phyloP scores from a whole-genome alignment of 2,113 vertebrate genomes.

The Noctilio leporinus region DNA sequence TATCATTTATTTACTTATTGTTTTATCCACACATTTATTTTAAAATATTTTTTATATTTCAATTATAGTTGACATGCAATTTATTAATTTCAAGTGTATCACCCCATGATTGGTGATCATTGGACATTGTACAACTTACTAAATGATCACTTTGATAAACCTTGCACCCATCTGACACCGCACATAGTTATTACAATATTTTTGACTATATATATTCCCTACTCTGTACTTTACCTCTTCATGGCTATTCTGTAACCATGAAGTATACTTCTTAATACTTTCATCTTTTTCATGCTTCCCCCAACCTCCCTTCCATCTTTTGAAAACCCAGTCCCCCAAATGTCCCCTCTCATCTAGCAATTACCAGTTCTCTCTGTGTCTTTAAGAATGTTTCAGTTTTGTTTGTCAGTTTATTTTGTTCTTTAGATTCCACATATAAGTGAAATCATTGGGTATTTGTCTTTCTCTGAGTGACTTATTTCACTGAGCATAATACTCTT shows the following conservation, averaged over 20 bases:
- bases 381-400: not conserved
- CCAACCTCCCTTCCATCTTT: not conserved
- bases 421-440: not conserved
- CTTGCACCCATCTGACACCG: not conserved
- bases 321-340: not conserved
- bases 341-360: not conserved
- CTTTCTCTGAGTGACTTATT: not conserved
- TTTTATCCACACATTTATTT: not conserved
- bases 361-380: not conserved
- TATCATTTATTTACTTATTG: not conserved
- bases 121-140: not conserved
- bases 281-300: not conserved
- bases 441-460: not conserved
- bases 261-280: no score
- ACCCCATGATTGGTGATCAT: not conserved
- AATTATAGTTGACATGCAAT: not conserved
- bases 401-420: not conserved
- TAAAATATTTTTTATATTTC: not conserved
- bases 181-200: not conserved
- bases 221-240: not conserved
- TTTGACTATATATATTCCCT: not conserved
- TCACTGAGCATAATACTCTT: not conserved
- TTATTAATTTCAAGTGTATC: not conserved
- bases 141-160: not conserved
- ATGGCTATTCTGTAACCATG: not conserved